A percentile compares a stretch with the other conserved stretches of the same genome.
Conservation (phyloP, 2,113 vertebrate genomes). For the Tachysurus fulvidraco region DNA sequence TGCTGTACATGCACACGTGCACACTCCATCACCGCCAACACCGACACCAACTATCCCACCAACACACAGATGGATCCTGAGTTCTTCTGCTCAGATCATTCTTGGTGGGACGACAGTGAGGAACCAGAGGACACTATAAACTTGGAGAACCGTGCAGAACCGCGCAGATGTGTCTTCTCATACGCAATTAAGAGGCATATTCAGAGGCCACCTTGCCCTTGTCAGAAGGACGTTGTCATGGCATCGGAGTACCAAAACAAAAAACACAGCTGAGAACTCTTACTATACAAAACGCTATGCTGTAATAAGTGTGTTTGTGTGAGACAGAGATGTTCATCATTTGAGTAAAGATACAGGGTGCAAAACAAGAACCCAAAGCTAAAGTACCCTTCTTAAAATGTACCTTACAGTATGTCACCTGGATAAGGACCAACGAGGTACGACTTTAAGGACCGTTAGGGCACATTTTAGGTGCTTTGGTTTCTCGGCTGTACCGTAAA, state of each 20-base stretch:
- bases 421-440: background rate
- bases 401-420: background rate
- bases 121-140: background rate
- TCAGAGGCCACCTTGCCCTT: constrained; percentile 36
- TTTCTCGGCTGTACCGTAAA: background rate
- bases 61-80: constrained; percentile 25
- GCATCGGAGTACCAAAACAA: constrained; percentile 44
- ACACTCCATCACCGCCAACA: constrained; percentile 16
- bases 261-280: constrained; percentile 53
- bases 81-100: background rate
- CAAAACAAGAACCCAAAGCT: background rate
- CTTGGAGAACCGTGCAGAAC: background rate
- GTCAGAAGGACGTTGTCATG: constrained; percentile 49
- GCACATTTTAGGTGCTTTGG: background rate
- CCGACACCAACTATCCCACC: constrained; percentile 31
- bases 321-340: background rate
- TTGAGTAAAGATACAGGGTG: background rate
- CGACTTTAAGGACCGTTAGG: background rate
- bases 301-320: background rate
- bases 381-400: background rate
- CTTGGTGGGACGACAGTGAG: background rate
- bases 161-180: constrained; percentile 28
- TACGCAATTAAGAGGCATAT: constrained; percentile 6
- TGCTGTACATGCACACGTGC: constrained; percentile 10
- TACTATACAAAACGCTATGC: constrained; percentile 6